Evolutionary conservation across 1,140 invertebrate genomes (phyloP), one percentile per base, ranked within the genome.

Genomic region (Scaptodrosophila lebanonensis): DNA sequence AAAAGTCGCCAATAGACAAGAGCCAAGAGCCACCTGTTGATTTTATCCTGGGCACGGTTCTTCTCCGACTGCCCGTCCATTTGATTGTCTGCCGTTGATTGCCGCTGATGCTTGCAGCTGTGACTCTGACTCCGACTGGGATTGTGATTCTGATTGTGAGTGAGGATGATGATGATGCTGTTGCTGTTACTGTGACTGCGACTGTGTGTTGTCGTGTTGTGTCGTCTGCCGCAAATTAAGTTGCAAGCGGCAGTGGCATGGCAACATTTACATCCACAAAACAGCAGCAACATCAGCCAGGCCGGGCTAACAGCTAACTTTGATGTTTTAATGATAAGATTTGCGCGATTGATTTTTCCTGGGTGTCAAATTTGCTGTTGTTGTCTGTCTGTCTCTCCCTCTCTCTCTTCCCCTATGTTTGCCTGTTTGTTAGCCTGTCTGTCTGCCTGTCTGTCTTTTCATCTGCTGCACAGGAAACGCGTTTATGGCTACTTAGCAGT

Each of bases 251-350:
- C n/a, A n/a, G n/a, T n/a, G n/a, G 64, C 45, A 50, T 57, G 54
- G 60, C 70, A 73, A 48, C 68, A 63, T 82, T 82, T 68, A 79
- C 73, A 77, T 77, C 68, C 51, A 53, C n/a, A n/a, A n/a, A n/a
- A n/a, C n/a, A n/a, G n/a, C n/a, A n/a, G n/a, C n/a, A n/a, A n/a
- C n/a, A n/a, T n/a, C n/a, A n/a, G n/a, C n/a, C n/a, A n/a, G n/a
- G 58, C 43, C 60, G 30, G 66, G 53, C 61, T 66, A 65, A 49
- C 63, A 73, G 54, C 75, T 69, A n/a, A n/a, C n/a, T 82, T 79
- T 79, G 75, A 79, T 82, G 76, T 82, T 79, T 75, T 82, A 82
- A 79, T 79, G 75, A 79, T 79, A 83, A 79, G 76, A 79, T 70
- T 82, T 70, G 66, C 42, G 43, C 75, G 75, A 79, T 79, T 79